Evolutionary conservation across 2,888 invertebrate genomes (phyloP), one percentile per base, ranked within the genome.

Genomic region (Spodoptera littoralis): DNA sequence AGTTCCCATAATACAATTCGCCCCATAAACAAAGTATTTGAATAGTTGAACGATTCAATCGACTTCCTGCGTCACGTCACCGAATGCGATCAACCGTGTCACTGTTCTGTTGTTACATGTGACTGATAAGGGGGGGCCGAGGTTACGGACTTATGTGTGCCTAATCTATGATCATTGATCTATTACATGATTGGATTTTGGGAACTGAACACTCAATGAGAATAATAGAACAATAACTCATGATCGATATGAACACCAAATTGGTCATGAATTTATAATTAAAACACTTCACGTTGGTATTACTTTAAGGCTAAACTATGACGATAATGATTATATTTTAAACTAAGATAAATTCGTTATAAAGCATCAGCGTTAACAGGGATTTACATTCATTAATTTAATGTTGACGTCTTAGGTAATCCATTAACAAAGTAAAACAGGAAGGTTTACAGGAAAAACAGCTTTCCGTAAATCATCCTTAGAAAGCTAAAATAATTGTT

Each of bases 61-160:
- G 51, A 75, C 83, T 85, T 88, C 88, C 88, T 88, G 88, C 75
- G 73, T 58, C 77, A 65, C 77, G 62, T 73, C 67, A 74, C 70
- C 71, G 70, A 77, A 81, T 73, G 73, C 81, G 79, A 73, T 83
- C 79, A 77, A 79, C 79, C 83, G 84, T 83, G 82, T 79, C 82
- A 80, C 73, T 70, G 69, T 44, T 70, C 71, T 68, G 70, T 69
- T 75, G 73, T 84, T 83, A 84, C 86, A 67, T 74, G 74, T 85
- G 84, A 84, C 88, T 87, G 90, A 91, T 91, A 92, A 90, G 86
- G 83, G 83, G 82, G 82, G 81, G 82, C 80, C 76, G 78, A 79
- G 82, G 83, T 76, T 83, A 81, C 76, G 67, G 58, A 68, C 76
- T 27, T 60, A 63, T 69, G 70, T 73, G 72, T 42, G 72, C 72